Percentiles rank a stretch among this genome's conserved stretches.
phyloP scores from a whole-genome alignment of 2,888 invertebrate genomes.

The Dexiosoma caninum region DNA sequence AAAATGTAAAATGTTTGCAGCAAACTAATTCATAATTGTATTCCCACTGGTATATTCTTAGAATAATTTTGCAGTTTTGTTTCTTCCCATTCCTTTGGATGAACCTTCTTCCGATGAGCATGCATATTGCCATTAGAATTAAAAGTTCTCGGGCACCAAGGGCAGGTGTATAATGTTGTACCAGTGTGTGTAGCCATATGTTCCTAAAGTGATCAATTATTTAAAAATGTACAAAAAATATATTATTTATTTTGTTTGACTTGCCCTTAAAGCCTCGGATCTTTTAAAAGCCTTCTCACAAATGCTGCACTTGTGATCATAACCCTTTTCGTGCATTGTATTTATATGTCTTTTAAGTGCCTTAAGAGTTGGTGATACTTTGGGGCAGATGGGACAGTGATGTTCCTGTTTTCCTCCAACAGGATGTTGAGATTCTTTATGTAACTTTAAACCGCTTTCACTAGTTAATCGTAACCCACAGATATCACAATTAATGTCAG shows the following conservation, averaged over 20 bases:
- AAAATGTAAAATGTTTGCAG: too few species aligned
- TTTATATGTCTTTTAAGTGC: constrained; percentile 75
- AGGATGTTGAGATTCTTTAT: constrained; percentile 74
- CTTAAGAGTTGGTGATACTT: constrained; percentile 74
- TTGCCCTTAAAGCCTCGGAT: constrained; percentile 63
- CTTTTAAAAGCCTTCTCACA: constrained; percentile 76
- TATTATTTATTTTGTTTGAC: not conserved
- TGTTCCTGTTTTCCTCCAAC: constrained; percentile 70
- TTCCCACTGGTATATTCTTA: constrained; percentile 41
- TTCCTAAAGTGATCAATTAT: constrained; percentile 67
- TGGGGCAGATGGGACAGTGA: constrained; percentile 73
- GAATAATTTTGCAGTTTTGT: constrained; percentile 43
- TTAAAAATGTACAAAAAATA: not conserved
- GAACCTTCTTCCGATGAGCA: constrained; percentile 73
- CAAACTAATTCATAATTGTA: too few species aligned
- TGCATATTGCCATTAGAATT: constrained; percentile 75
- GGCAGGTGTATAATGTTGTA: constrained; percentile 72
- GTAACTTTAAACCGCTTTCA: constrained; percentile 73
- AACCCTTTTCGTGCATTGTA: constrained; percentile 73
- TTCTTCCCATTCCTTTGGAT: constrained; percentile 75
- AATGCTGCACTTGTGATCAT: constrained; percentile 73
- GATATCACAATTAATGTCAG: constrained; percentile 74
- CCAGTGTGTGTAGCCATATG: constrained; percentile 75
- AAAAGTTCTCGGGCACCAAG: constrained; percentile 74
- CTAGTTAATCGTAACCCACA: constrained; percentile 73